Evolutionary conservation across 2,113 vertebrate species (phyloP).

Genomic region (Pterophyllum scalare): DNA sequence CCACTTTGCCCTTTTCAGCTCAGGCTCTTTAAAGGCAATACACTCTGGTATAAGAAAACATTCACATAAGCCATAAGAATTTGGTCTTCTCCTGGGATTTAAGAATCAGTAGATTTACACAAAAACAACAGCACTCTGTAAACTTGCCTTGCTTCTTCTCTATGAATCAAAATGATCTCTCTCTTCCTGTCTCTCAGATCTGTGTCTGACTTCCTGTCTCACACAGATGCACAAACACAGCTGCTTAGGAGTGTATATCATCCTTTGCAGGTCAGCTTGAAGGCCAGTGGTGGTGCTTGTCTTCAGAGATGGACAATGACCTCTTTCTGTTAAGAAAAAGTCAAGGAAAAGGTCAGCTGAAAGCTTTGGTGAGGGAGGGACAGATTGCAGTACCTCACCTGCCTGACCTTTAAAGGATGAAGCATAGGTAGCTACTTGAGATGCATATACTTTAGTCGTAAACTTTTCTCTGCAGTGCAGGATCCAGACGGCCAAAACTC

Average conservation of each 20-base stretch:
- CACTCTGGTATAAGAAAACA: too few species aligned
- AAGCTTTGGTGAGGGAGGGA: not conserved
- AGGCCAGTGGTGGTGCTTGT: constrained; percentile 14
- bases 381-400: not conserved
- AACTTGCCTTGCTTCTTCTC: not conserved
- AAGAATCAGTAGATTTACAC: too few species aligned
- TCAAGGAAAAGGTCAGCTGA: constrained; percentile 14
- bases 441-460: not conserved
- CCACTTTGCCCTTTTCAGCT: too few species aligned
- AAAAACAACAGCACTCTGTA: too few species aligned
- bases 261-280: not conserved
- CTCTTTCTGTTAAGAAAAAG: constrained; percentile 35
- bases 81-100: too few species aligned
- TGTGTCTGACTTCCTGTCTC: not conserved
- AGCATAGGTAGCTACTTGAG: not conserved
- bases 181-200: not conserved
- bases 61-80: too few species aligned
- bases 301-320: constrained; percentile 24
- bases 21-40: too few species aligned
- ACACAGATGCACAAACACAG: not conserved
- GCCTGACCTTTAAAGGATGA: not conserved
- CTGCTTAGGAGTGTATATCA: not conserved
- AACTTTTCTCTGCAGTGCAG: not conserved
- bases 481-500: not conserved
- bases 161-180: not conserved